Percentiles rank a stretch among this genome's conserved stretches.
phyloP scores from a whole-genome alignment of 2,888 invertebrate genomes.

The Cremastinae sp. region DNA sequence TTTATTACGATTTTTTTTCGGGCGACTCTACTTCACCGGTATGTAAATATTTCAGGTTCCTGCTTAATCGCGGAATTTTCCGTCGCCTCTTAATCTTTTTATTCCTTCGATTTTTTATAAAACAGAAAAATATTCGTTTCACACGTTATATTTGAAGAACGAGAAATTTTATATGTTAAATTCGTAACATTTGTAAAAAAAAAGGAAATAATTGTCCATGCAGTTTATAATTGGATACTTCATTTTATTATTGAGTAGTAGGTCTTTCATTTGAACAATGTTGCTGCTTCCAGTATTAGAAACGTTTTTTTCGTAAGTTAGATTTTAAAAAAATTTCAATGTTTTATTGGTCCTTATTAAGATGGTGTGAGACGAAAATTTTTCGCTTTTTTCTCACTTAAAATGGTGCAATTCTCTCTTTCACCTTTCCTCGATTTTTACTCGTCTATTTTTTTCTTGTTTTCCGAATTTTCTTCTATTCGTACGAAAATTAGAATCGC shows the following conservation, averaged over 20 bases:
- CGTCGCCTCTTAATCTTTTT: constrained; percentile 8
- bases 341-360: no score
- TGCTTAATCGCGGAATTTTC: constrained; percentile 43
- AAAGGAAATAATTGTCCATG: no score
- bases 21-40: constrained; percentile 32
- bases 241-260: no score
- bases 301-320: not conserved
- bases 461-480: not conserved
- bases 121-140: not conserved
- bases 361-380: constrained; percentile 1
- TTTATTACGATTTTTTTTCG: constrained; percentile 20
- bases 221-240: no score
- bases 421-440: not conserved
- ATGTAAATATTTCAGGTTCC: constrained; percentile 55
- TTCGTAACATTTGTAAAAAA: no score
- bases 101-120: not conserved
- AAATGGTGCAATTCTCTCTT: constrained; percentile 26
- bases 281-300: not conserved
- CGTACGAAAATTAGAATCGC: not conserved
- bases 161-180: no score
- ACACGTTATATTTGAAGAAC: not conserved
- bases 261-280: no score
- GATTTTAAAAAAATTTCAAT: not conserved
- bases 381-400: not conserved
- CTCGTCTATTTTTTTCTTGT: not conserved